A percentile compares a stretch with the other conserved stretches of the same genome.
Evolutionary conservation across 2,113 vertebrate genomes (phyloP).

Genomic region (Nothoprocta pentlandii): DNA sequence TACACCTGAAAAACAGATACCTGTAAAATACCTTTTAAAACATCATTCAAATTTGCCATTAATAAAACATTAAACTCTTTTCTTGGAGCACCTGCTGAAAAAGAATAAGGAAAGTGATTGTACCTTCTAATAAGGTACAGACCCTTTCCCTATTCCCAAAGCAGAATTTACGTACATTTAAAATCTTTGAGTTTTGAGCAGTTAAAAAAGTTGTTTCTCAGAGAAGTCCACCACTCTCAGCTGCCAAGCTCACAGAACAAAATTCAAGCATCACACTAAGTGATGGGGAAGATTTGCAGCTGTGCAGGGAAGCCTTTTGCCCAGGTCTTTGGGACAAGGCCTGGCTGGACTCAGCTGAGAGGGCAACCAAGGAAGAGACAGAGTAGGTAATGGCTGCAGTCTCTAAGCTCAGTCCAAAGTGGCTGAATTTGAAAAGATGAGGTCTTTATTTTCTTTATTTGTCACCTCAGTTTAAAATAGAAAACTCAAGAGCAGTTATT

Average conservation of each 20-base stretch:
- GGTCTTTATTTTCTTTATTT: no score
- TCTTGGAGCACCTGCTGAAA: conserved; percentile 27
- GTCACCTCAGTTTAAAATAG: no score
- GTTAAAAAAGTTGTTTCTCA: background rate
- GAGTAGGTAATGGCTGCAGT: background rate
- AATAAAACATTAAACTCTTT: conserved; percentile 31
- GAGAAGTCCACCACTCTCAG: background rate
- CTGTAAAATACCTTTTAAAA: conserved; percentile 17
- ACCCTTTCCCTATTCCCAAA: background rate
- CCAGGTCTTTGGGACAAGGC: background rate
- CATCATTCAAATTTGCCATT: conserved; percentile 1
- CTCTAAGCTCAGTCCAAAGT: no score
- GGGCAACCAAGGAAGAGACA: background rate
- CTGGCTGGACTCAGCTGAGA: background rate
- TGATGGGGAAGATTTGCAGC: background rate
- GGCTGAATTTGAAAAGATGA: no score
- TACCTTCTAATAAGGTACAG: background rate
- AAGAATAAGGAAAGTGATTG: background rate
- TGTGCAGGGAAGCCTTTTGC: background rate
- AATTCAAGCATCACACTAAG: background rate
- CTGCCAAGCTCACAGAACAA: background rate
- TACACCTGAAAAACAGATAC: background rate
- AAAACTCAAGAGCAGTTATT: no score
- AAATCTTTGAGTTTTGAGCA: background rate
- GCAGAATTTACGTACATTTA: background rate